Evolutionary conservation across 1,140 invertebrate species (phyloP).

Genomic region (Grapholita molesta): DNA sequence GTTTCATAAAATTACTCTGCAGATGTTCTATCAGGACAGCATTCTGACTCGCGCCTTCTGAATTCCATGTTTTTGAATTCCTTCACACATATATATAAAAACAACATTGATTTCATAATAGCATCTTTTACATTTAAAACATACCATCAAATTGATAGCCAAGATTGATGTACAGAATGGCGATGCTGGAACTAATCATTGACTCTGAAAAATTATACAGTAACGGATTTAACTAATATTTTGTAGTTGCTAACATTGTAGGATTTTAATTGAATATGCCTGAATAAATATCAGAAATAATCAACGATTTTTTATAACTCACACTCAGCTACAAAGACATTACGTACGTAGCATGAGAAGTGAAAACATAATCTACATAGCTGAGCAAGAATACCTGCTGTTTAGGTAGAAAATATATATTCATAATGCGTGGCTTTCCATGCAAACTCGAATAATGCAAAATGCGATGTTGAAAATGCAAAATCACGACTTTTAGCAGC

Average conservation of each 20-base stretch:
- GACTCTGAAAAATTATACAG: no score
- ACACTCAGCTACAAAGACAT: no score
- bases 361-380: neutral
- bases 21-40: neutral
- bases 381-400: neutral
- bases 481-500: neutral
- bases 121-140: no score
- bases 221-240: no score
- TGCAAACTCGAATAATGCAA: neutral
- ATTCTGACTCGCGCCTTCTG: neutral
- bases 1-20: constrained; percentile 12
- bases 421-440: neutral
- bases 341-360: neutral
- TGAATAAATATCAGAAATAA: no score
- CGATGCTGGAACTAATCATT: no score
- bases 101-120: neutral
- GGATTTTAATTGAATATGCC: no score
- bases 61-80: neutral
- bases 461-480: neutral
- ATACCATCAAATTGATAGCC: no score
- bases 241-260: no score
- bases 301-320: no score
- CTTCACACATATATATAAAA: neutral
- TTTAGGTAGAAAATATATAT: constrained; percentile 2
- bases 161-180: no score